Evolutionary conservation across 2,888 invertebrate species (phyloP).

Genomic region (Piscicola geometra): DNA sequence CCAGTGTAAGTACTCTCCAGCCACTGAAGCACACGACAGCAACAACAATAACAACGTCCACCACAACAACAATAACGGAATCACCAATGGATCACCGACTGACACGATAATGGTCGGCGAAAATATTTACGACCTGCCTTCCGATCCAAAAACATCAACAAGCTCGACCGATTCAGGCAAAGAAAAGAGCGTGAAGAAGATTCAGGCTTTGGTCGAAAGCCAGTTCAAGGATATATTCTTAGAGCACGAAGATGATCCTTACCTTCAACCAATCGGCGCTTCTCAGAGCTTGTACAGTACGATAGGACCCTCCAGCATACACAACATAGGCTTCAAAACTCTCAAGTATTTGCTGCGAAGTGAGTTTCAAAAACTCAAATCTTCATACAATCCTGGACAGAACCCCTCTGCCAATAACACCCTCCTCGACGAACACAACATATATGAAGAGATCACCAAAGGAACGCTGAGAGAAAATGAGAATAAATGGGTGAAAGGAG

Average conservation of each 20-base stretch:
- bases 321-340: slow-evolving; percentile 40
- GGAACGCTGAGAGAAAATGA: neutral
- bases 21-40: neutral
- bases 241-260: slow-evolving; percentile 13
- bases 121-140: slow-evolving; percentile 23
- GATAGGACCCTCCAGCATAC: neutral
- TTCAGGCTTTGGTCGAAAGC: slow-evolving; percentile 24
- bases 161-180: neutral
- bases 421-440: slow-evolving; percentile 21
- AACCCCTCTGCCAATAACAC: neutral
- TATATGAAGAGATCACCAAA: slow-evolving; percentile 29
- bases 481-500: slow-evolving; percentile 31
- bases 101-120: neutral
- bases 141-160: neutral
- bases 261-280: slow-evolving; percentile 21
- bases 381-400: neutral
- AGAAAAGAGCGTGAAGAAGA: slow-evolving; percentile 29
- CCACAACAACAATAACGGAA: neutral
- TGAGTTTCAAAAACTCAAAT: slow-evolving; percentile 38
- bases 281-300: neutral
- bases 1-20: slow-evolving; percentile 23
- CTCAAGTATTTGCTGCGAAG: slow-evolving; percentile 39
- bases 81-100: neutral
- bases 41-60: neutral
- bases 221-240: slow-evolving; percentile 29